Base-by-base conservation (phyloP, 1,140 invertebrate species). In the Drosophila miranda region DNA sequence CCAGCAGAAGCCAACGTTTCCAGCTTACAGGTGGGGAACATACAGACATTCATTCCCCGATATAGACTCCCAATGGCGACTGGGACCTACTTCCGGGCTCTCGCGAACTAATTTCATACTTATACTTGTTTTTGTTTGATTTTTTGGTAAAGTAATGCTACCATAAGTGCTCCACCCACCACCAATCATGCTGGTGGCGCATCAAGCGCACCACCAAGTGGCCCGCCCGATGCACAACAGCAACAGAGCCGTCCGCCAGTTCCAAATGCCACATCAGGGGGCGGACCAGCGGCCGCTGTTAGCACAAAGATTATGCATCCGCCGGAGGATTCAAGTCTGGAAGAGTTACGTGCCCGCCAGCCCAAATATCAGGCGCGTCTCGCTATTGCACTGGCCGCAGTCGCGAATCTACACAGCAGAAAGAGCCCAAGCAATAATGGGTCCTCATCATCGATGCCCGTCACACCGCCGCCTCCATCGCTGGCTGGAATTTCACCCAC, bases 241-340 rank as follows among this genome's bases (percentile, higher is more conserved):
- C 79, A 75, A 2, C 69, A 73, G 26, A 70, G 52, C 41, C 67
- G 82, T 6, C 89, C 75, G 58, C 90, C 83, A 11, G 49, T 44
- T 50, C 63, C 49, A 28, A 43, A 54, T 16, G 55, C 49, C n/a
- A 14, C 38, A 3, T 50, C 66, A 16, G 56, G 56, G 13, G 38
- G 60, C 6, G 46, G 64, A 69, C 90, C 60, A 86, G 89, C 55
- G 63, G 86, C 60, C 53, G 92, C 88, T 60, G 95, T 96, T 26
- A 95, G 96, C 16, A 97, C 96, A 89, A 96, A 96, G 92, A 98
- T 99, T 54, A 95, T 99, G 82, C 98, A 99, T 92, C 98, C 98
- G 23, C 94, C 96, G 23, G 97, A 99, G 91, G 98, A 99, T 92
- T 95, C 98, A 44, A 98, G 97, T 46, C 83, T 98, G 92, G 97